Conservation (phyloP, 1,140 invertebrate species). For the Gryllus bimaculatus region DNA sequence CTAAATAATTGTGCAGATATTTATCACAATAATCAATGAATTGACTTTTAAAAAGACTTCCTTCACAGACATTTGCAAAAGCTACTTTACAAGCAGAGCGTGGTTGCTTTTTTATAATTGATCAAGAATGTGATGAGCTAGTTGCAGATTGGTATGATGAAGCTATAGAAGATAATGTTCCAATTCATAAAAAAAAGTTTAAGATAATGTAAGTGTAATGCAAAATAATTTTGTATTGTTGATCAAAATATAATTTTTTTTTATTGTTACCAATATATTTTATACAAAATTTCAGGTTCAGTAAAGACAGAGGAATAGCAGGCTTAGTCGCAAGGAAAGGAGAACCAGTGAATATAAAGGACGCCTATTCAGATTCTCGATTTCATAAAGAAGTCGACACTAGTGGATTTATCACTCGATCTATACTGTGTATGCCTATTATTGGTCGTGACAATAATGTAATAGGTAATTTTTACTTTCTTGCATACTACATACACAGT, state of each 20-base stretch:
- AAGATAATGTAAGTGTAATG: constrained; percentile 36
- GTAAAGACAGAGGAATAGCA: constrained; percentile 36
- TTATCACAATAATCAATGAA: too few species aligned
- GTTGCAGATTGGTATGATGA: constrained; percentile 45
- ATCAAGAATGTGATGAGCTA: constrained; percentile 35
- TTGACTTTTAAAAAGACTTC: not conserved
- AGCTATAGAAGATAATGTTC: constrained; percentile 32
- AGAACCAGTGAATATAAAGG: constrained; percentile 36
- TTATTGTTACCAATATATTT: not conserved
- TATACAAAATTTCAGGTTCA: constrained; percentile 29
- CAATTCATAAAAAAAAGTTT: constrained; percentile 37
- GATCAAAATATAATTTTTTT: not conserved
- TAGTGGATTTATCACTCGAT: constrained; percentile 39
- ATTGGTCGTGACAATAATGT: constrained; percentile 38
- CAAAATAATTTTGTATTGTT: not conserved
- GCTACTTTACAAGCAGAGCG: constrained; percentile 40
- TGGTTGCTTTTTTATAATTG: constrained; percentile 42
- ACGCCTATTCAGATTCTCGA: constrained; percentile 40
- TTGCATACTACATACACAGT: too few species aligned
- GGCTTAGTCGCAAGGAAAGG: constrained; percentile 38
- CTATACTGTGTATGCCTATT: constrained; percentile 42
- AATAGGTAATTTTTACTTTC: constrained; percentile 30
- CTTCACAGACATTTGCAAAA: constrained; percentile 41
- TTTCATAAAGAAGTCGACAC: constrained; percentile 41
- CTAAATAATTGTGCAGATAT: too few species aligned